A percentile compares a stretch with the other conserved stretches of the same genome.
Conservation (phyloP, 2,797 vertebrate genomes). For the Antrozous pallidus region DNA sequence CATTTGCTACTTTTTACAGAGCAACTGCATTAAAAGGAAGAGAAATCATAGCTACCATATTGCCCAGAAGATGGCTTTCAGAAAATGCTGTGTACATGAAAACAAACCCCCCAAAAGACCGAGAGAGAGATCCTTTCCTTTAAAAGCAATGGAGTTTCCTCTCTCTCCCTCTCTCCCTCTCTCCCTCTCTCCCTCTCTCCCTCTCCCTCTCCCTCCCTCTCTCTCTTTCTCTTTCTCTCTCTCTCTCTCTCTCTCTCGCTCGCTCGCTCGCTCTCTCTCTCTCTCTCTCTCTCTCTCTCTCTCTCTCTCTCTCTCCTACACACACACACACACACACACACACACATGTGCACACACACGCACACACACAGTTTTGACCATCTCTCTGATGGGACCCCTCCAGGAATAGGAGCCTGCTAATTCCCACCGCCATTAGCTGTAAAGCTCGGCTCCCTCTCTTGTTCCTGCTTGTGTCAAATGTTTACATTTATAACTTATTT, state of each 20-base stretch:
- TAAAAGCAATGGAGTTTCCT: background rate
- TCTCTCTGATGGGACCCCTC: background rate
- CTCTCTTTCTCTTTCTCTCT: too few species aligned
- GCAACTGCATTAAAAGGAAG: background rate
- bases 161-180: background rate
- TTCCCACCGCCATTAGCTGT: background rate
- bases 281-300: too few species aligned
- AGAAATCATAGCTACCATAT: slow-evolving; percentile 18
- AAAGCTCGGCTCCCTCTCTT: background rate
- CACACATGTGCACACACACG: background rate
- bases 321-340: too few species aligned
- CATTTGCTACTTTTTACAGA: slow-evolving; percentile 43
- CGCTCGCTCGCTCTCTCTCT: too few species aligned
- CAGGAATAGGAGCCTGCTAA: background rate
- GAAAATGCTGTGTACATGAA: background rate
- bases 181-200: too few species aligned
- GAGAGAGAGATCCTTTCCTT: background rate
- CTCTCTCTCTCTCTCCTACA: too few species aligned
- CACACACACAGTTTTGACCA: background rate
- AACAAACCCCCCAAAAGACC: background rate
- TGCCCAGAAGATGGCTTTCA: background rate
- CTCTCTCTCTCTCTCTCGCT: too few species aligned
- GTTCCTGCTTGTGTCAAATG: background rate
- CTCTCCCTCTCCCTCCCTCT: too few species aligned
- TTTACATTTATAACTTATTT: background rate